Percentiles rank a stretch among this genome's conserved stretches.
Conservation (phyloP, 2,797 vertebrate genomes). For the Lycodopsis pacificus region DNA sequence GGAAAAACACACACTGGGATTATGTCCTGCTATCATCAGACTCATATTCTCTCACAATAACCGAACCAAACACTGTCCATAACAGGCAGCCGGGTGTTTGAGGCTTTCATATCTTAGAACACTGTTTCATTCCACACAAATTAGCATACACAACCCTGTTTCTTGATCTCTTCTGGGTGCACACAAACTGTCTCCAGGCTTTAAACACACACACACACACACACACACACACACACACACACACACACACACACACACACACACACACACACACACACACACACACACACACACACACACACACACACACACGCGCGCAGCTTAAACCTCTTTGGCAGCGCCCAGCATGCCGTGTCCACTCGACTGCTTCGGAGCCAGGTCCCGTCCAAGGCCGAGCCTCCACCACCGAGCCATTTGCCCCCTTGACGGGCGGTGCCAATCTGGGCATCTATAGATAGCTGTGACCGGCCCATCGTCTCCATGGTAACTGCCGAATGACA, state of each 20-base stretch:
- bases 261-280: no score
- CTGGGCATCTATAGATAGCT: conserved; percentile 60
- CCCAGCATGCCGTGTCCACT: conserved; percentile 48
- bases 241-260: conserved; percentile 2
- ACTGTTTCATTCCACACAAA: conserved; percentile 33
- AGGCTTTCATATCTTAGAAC: conserved; percentile 34
- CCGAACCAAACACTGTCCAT: neutral
- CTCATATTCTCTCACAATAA: conserved; percentile 4
- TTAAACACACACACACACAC: conserved; percentile 12
- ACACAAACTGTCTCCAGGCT: conserved; percentile 24
- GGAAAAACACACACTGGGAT: conserved; percentile 2
- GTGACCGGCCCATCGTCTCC: conserved; percentile 45
- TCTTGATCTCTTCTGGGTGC: conserved; percentile 35
- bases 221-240: conserved; percentile 29
- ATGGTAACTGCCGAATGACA: conserved; percentile 68
- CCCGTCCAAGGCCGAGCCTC: conserved; percentile 30
- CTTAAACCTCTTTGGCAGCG: conserved; percentile 65
- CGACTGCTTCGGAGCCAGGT: conserved; percentile 27
- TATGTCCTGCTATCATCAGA: neutral
- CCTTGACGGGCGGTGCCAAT: conserved; percentile 48
- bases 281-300: no score
- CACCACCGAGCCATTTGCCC: conserved; percentile 58
- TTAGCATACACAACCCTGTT: conserved; percentile 17
- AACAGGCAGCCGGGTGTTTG: conserved; percentile 25
- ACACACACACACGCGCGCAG: conserved; percentile 15